A percentile compares a stretch with the other conserved stretches of the same genome.
Evolutionary conservation across 2,113 vertebrate genomes (phyloP).

Genomic region (Podocnemis expansa): DNA sequence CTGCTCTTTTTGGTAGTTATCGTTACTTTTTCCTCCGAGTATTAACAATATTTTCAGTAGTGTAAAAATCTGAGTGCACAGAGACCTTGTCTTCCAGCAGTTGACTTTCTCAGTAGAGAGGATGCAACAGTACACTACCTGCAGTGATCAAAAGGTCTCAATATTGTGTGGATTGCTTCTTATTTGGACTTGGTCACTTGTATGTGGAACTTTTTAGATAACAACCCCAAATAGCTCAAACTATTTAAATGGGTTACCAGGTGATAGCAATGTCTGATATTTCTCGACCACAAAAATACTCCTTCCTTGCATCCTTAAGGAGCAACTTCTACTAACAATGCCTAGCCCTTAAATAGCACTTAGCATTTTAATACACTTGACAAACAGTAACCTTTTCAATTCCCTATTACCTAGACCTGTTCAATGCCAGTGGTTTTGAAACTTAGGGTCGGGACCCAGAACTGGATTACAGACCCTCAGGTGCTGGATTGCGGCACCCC

Average conservation of each 20-base stretch:
- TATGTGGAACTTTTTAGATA: not conserved
- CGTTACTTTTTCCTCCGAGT: not conserved
- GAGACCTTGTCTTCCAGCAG: not conserved
- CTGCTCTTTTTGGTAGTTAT: accelerated
- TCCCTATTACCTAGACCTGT: not conserved
- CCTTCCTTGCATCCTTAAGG: too few species aligned
- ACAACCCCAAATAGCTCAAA: not conserved
- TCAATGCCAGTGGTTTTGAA: too few species aligned
- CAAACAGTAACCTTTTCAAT: not conserved
- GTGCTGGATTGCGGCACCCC: too few species aligned
- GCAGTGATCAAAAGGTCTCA: not conserved
- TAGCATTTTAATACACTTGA: not conserved
- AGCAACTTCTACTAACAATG: not conserved
- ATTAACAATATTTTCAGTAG: not conserved
- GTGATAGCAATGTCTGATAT: not conserved
- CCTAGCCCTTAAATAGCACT: not conserved
- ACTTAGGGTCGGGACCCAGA: too few species aligned
- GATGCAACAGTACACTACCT: not conserved
- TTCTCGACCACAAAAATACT: not conserved
- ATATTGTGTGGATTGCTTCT: not conserved
- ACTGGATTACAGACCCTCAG: too few species aligned
- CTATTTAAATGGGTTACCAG: not conserved
- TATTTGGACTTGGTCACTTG: not conserved
- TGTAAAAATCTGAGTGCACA: not conserved
- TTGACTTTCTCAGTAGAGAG: not conserved